phyloP scores from a whole-genome alignment of 2,888 invertebrate species.

The Lithophane leautieri region DNA sequence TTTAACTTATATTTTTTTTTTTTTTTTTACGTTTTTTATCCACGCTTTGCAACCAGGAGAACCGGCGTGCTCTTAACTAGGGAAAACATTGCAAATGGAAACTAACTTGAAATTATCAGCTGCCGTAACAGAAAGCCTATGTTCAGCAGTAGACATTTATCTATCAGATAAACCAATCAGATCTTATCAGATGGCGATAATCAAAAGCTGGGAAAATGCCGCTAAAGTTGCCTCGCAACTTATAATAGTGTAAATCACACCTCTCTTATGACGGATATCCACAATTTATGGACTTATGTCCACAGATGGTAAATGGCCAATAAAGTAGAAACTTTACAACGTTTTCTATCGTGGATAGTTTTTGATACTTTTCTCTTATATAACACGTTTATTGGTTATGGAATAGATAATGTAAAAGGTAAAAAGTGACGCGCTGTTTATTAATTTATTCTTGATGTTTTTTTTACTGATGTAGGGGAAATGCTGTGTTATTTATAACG shows the following conservation, averaged over 20 bases:
- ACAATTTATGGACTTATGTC: slow-evolving; percentile 27
- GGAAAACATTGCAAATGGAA: slow-evolving; percentile 16
- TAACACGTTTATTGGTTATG: slow-evolving; percentile 10
- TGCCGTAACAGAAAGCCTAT: slow-evolving; percentile 13
- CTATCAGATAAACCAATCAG: slow-evolving; percentile 47
- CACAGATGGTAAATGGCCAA: slow-evolving; percentile 35
- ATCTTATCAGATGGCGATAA: slow-evolving; percentile 30
- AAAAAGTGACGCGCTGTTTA: background rate
- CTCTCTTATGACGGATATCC: slow-evolving; percentile 14
- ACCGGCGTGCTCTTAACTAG: too few species aligned
- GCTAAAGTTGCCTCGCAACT: background rate
- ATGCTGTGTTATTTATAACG: too few species aligned
- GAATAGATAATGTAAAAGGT: background rate
- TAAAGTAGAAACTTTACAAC: slow-evolving; percentile 49
- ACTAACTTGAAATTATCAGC: slow-evolving; percentile 1
- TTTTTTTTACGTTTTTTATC: too few species aligned
- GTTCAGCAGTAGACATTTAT: slow-evolving; percentile 17
- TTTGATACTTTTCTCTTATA: slow-evolving; percentile 18
- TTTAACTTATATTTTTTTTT: too few species aligned
- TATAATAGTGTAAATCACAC: slow-evolving; percentile 26
- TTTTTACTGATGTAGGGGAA: too few species aligned
- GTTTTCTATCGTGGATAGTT: slow-evolving; percentile 10
- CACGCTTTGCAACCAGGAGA: too few species aligned
- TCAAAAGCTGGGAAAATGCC: slow-evolving; percentile 32
- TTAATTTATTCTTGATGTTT: background rate